Evolutionary conservation across 2,113 vertebrate species (phyloP).

Genomic region (Nymphicus hollandicus): DNA sequence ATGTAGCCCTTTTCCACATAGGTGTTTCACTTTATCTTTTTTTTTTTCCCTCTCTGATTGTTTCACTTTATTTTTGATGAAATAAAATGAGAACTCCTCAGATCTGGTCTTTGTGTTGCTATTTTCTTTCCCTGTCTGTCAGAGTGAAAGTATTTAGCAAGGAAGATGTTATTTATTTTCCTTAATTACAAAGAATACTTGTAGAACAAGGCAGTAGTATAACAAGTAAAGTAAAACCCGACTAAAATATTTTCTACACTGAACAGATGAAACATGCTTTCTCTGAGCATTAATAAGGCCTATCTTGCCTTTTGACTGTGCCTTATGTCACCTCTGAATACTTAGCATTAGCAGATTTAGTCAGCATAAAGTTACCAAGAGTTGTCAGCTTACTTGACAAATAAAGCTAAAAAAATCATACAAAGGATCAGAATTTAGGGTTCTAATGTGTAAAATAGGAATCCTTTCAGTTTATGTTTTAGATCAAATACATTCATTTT

Average conservation of each 20-base stretch:
- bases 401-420: background rate
- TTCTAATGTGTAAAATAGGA: background rate
- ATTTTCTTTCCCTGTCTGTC: background rate
- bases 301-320: background rate
- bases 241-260: background rate
- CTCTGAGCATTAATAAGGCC: background rate
- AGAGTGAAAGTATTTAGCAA: background rate
- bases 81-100: background rate
- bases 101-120: background rate
- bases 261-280: background rate
- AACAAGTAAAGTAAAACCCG: background rate
- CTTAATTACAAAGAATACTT: background rate
- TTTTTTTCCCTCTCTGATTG: background rate
- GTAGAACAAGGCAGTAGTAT: background rate
- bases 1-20: rapidly evolving
- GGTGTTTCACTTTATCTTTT: background rate
- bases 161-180: background rate
- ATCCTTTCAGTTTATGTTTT: background rate
- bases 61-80: background rate
- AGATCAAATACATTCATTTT: background rate
- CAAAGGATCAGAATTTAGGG: background rate
- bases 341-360: background rate
- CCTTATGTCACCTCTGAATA: background rate
- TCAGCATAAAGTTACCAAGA: background rate
- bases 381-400: background rate